Base-by-base conservation (phyloP, 2,797 vertebrate genomes). In the Enteromius treurensis region DNA sequence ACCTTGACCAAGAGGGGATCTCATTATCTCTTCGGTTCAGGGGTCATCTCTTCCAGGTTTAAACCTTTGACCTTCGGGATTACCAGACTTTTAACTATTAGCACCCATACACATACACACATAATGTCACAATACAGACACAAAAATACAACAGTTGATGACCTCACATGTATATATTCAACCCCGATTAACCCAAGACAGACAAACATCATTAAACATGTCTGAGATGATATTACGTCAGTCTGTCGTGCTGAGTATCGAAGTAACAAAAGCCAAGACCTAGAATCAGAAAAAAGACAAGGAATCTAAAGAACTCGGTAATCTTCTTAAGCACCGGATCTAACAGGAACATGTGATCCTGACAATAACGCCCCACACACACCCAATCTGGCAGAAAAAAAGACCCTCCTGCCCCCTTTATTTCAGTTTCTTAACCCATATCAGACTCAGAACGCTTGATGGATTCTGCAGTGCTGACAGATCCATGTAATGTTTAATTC, bases 241-340 rank as follows among this genome's bases (percentile, higher is more conserved):
- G 42, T 29, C 26, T 77, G 55, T 13, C 3, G 0, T 23, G 51
- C 32, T 5, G 42, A 47, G 60, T 29, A 34, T 37, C 2, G 86
- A 86, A 82, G 62, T 82, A 82, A 87, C 78, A 55, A 88, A 85
- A 79, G 84, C 55, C n/a, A 79, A 88, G 87, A 92, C 88, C 82
- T 69, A 86, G 60, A 80, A 64, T 78, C 83, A 91, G 88, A 90
- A 89, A 86, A 89, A 91, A 91, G 90, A 91, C 89, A 73, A 93
- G 92, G 93, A 93, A 95, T 95, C 90, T 90, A 91, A 95, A 91
- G 94, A 95, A 94, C 94, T 95, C 91, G 7, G 88, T 95, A 95
- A 95, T 94, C 94, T 89, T 92, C 93, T 95, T 95, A 79, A 86
- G 90, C 88, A 92, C 91, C 90, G 88, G 92, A 92, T 94, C 93